Evolutionary conservation across 2,113 vertebrate genomes (phyloP), one percentile per base, ranked within the genome.

Genomic region (Bambusicola thoracicus): DNA sequence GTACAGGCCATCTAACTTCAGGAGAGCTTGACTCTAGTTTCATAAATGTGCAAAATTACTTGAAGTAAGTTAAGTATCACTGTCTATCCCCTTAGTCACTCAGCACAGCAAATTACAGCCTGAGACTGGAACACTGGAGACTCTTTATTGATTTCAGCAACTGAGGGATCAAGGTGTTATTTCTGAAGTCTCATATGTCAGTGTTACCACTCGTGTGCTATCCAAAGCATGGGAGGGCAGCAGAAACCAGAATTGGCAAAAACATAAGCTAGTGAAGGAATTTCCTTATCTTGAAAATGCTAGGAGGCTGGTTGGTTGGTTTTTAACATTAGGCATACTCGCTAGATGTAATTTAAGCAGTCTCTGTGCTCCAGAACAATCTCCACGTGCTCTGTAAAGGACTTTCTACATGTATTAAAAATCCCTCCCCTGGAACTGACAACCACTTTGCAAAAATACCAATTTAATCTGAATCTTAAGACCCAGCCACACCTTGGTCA

Each of bases 151-250:
- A 96, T 89, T 93, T 84, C 88, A 59, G 5, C 4, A n/a, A 65
- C 87, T 62, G 44, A 72, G 68, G 44, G 77, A 93, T 90, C 92
- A 84, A 79, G 86, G 48, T 89, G 69, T n/a, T 44, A 61, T 84
- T 96, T 83, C 89, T 78, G 38, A 81, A 58, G 58, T 90, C 86
- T 96, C 92, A 66, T 36, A 78, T 94, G 66, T 79, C 92, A 94
- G 53, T 15, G 3, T 29, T 90, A 83, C 51, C 63, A 65, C 20
- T 93, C 2, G 0, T 10, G 53, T 55, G 25, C 55, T 43, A 38
- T 7, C n/a, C 55, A 43, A 88, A 89, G 85, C 30, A 69, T 0
- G 3, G 10, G 72, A 19, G 21, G 20, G 65, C 48, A 85, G 55
- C 72, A 93, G 76, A 81, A 87, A 32, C 8, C 82, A 93, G 36